Base-by-base conservation (phyloP, 2,888 invertebrate species). In the Rhagonycha fulva region DNA sequence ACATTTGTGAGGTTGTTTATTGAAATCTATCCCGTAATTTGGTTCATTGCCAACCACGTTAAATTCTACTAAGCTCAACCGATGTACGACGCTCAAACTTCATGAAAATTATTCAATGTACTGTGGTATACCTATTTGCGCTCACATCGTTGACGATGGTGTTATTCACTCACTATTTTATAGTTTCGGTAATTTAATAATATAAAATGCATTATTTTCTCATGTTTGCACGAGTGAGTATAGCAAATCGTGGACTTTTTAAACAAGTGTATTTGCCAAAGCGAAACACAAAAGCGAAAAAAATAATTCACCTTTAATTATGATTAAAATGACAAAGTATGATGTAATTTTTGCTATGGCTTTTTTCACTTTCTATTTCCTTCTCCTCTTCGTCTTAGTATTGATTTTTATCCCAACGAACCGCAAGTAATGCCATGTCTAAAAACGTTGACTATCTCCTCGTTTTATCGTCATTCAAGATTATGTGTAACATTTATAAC, bases 371-470 rank as follows among this genome's bases (percentile, higher is more conserved):
- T 84, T 84, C 83, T 77, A 81, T 81, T 82, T 84, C 83, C 83
- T 83, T 81, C 83, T 83, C 81, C 78, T 80, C 80, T 81, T 78
- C 82, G 81, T 82, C 83, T 82, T 81, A 75, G 81, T 83, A 83
- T 83, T 83, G 83, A 83, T 83, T 82, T 83, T 86, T 85, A 85
- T 85, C 81, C 84, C 82, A 77, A 81, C 84, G 84, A 84, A 86
- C 85, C 85, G 84, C 85, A 85, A 84, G 80, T 84, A 84, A 82
- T 78, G 82, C 70, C 82, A 80, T 77, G 76, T 77, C 84, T 83
- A 80, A 84, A 86, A 85, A 84, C 84, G 79, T 84, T 77, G 77
- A 77, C 76, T 80, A 72, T 74, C 72, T 74, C n/a, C 32, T 14
- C 14, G 14, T 68, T 63, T 75, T 76, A 68, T 68, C 69, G 62